Evolutionary conservation across 2,888 invertebrate species (phyloP).

Genomic region (Drosophila gaucha): DNA sequence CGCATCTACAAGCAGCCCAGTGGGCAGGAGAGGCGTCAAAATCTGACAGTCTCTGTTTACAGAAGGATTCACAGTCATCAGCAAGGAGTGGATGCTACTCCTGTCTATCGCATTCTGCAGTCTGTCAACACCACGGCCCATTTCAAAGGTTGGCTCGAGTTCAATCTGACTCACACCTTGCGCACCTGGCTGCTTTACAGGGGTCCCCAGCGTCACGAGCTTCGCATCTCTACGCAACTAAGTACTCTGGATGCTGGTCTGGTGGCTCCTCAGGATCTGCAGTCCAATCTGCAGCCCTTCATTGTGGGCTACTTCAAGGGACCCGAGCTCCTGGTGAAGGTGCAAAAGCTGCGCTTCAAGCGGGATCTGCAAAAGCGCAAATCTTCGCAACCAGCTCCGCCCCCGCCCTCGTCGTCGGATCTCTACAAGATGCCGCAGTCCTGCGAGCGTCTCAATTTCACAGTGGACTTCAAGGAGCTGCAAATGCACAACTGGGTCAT

Average conservation of each 20-base stretch:
- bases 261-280: constrained; percentile 85
- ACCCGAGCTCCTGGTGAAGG: constrained; percentile 87
- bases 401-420: constrained; percentile 32
- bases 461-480: constrained; percentile 95
- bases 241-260: constrained; percentile 90
- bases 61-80: constrained; percentile 54
- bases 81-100: constrained; percentile 61
- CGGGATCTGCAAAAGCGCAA: constrained; percentile 85
- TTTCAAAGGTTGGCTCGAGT: constrained; percentile 93
- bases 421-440: constrained; percentile 86
- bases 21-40: constrained; percentile 19
- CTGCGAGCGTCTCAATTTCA: constrained; percentile 94
- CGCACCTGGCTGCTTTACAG: constrained; percentile 89
- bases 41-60: constrained; percentile 75
- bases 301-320: constrained; percentile 94
- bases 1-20: constrained; percentile 89
- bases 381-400: constrained; percentile 46
- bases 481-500: constrained; percentile 98
- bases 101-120: constrained; percentile 88
- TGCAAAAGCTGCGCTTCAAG: constrained; percentile 82
- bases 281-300: constrained; percentile 92
- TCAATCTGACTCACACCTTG: constrained; percentile 92
- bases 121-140: constrained; percentile 89
- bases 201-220: constrained; percentile 55
- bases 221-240: constrained; percentile 85